These are phyloP conservation scores for Lepidurus couesii DNA, from an alignment of 1,140 invertebrate genomes.

Conservation along the genomic window DNA sequence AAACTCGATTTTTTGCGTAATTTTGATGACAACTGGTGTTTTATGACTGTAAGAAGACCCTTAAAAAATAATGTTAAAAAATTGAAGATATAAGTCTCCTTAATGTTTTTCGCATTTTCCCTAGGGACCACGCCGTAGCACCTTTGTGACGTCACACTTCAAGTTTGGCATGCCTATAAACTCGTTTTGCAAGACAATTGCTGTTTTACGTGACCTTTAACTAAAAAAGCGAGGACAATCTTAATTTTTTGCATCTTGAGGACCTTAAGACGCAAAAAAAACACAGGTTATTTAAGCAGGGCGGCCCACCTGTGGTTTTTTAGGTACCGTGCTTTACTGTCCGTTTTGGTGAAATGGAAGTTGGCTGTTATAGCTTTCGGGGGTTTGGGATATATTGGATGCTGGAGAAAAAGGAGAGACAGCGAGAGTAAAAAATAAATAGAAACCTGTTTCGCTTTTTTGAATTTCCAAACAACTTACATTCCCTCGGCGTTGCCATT, in stretches of 20 bases:
- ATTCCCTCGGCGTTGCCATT: neutral
- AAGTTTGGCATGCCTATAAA: too few relatives aligned
- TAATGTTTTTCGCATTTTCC: too few relatives aligned
- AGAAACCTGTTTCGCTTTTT: conserved; percentile 10
- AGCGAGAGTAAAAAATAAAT: neutral
- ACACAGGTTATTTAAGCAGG: conserved; percentile 22
- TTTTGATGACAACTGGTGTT: too few relatives aligned
- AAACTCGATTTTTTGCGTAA: too few relatives aligned
- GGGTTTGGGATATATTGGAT: neutral
- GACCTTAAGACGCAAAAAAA: neutral
- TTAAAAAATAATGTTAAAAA: too few relatives aligned
- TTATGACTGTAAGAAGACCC: too few relatives aligned
- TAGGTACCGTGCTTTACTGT: neutral
- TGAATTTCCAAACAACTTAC: neutral
- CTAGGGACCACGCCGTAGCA: too few relatives aligned
- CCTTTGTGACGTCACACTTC: too few relatives aligned
- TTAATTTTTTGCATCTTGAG: neutral
- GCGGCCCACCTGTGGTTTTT: conserved; percentile 15
- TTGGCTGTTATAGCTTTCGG: neutral
- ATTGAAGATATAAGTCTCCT: too few relatives aligned
- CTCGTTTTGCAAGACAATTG: too few relatives aligned
- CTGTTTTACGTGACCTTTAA: too few relatives aligned
- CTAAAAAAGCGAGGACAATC: too few relatives aligned
- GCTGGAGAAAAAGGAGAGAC: neutral
- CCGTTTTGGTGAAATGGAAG: neutral